These are phyloP conservation scores for Chrysochloris asiatica DNA, from an alignment of 2,113 vertebrate species.

Conservation along the genomic window DNA sequence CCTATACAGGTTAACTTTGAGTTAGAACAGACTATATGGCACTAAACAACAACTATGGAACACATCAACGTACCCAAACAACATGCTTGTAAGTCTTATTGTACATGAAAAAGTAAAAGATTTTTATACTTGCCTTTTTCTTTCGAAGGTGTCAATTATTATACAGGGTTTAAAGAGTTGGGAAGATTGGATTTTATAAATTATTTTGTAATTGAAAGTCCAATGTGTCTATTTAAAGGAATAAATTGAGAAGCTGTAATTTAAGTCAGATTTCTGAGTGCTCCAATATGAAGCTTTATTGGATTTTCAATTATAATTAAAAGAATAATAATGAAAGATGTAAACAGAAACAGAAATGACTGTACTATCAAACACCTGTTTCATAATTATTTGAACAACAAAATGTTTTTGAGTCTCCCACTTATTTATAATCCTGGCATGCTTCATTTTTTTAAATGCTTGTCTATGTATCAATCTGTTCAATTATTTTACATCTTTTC, in stretches of 20 bases:
- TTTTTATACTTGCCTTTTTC: neutral
- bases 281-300: constrained; percentile 70
- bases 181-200: constrained; percentile 49
- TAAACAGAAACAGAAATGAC: constrained; percentile 83
- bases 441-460: constrained; percentile 47
- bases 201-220: constrained; percentile 63
- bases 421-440: constrained; percentile 82
- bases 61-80: neutral
- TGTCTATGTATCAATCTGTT: constrained; percentile 76
- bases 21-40: too few relatives aligned
- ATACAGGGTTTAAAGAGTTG: constrained; percentile 44
- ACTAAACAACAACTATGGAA: too few relatives aligned
- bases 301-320: constrained; percentile 84
- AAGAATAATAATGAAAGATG: constrained; percentile 82
- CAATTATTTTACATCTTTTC: constrained; percentile 75
- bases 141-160: constrained; percentile 43
- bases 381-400: constrained; percentile 85
- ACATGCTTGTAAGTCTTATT: neutral
- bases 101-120: neutral
- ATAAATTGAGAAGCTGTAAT: constrained; percentile 68
- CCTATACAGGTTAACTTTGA: too few relatives aligned
- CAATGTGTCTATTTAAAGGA: constrained; percentile 64
- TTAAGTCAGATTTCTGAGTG: constrained; percentile 72
- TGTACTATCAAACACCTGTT: constrained; percentile 85
- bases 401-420: constrained; percentile 80